Conservation (phyloP, 2,797 vertebrate species). For the Smutsia gigantea region DNA sequence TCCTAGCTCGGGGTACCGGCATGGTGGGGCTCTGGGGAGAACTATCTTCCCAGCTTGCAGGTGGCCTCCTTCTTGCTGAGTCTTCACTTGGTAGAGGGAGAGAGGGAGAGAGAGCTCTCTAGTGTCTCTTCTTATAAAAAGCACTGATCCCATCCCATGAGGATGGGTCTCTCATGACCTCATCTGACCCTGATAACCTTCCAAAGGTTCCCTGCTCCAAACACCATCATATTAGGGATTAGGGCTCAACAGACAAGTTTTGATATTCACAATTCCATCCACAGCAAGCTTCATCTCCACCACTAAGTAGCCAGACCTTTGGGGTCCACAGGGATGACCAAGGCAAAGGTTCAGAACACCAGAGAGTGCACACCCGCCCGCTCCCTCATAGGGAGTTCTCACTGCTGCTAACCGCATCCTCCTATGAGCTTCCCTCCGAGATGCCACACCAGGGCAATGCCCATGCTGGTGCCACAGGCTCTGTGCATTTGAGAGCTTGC, state of each 20-base stretch:
- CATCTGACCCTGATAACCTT: neutral
- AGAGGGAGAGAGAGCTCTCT: neutral
- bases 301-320: neutral
- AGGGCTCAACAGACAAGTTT: neutral
- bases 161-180: neutral
- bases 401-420: neutral
- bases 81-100: neutral
- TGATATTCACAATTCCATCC: neutral
- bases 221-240: neutral
- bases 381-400: neutral
- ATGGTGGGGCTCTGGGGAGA: neutral
- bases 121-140: neutral
- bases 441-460: neutral
- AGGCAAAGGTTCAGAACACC: neutral
- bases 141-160: neutral
- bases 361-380: neutral
- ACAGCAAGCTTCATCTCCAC: neutral
- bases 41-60: neutral
- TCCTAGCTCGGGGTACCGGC: neutral
- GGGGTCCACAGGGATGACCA: accelerated
- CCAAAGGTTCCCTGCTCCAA: neutral
- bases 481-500: neutral
- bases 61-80: neutral
- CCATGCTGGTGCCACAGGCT: neutral
- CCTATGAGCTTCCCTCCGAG: neutral